Conservation (phyloP, 2,113 vertebrate genomes). For the Pachycephala philippinensis region DNA sequence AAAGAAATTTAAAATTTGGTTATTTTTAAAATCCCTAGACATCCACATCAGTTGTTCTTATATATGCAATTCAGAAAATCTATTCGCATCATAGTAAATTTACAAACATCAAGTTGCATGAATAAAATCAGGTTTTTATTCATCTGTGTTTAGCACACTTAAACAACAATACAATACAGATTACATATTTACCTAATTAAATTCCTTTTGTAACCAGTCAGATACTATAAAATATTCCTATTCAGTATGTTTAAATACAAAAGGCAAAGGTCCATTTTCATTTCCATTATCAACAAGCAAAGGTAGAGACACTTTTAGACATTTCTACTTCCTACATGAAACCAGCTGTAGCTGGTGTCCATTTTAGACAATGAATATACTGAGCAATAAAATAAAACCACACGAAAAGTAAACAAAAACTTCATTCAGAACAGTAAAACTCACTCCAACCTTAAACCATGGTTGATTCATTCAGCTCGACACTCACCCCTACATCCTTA, state of each 20-base stretch:
- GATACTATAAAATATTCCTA: background rate
- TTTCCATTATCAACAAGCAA: background rate
- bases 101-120: background rate
- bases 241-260: background rate
- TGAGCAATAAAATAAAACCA: background rate
- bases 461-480: background rate
- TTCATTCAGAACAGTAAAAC: background rate
- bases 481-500: background rate
- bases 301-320: background rate
- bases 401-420: background rate
- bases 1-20: constrained; percentile 15
- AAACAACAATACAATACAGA: background rate
- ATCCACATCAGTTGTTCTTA: background rate
- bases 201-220: background rate
- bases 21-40: background rate
- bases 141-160: background rate
- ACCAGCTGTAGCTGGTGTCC: background rate
- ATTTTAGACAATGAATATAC: background rate
- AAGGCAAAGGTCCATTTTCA: background rate
- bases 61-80: background rate
- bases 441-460: background rate
- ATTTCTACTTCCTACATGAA: background rate
- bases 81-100: background rate
- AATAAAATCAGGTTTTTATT: background rate
- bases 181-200: background rate